Evolutionary conservation across 2,797 vertebrate genomes (phyloP), one percentile per base, ranked within the genome.

Genomic region (Esox lucius): DNA sequence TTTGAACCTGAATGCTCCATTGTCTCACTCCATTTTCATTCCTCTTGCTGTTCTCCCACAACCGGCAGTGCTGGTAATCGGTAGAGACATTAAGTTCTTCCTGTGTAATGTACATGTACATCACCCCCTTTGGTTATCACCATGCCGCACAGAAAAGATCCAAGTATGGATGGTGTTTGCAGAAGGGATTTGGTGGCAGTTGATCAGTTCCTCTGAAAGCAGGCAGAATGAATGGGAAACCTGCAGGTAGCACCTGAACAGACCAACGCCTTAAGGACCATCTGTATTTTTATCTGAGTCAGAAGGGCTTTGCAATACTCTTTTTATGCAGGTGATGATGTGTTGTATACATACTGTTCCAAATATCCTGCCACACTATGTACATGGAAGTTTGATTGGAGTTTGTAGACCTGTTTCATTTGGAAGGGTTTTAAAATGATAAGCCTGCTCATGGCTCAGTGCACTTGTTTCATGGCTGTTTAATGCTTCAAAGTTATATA

Each of bases 1-100:
- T 91, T 90, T 89, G 88, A 91, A 89, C 87, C 17, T 24, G 19
- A 78, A 8, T 79, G 80, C 87, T 89, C 80, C 77, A 82, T 79
- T 87, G 86, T 91, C 90, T 90, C 89, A 89, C 87, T 89, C 90
- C 82, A 88, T 92, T 92, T 89, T 85, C 89, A 83, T 84, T 80
- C 88, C 83, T 78, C 81, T 86, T 72, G 84, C 82, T 76, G 77
- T 80, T 87, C 84, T 82, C 65, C 86, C 88, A 80, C 77, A 87
- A 91, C 88, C 81, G 31, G 85, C 78, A 76, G 64, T 72, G 83
- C 75, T 86, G 88, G 87, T 92, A 89, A 92, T 91, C 87, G 90
- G 78, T 17, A 71, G 77, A 85, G 83, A 79, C 71, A 83, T 74
- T 70, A 81, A 81, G 81, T 78, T 85, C 80, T 78, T 81, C 85